Base-by-base conservation (phyloP, 2,797 vertebrate species). In the Sorex maritimensis region DNA sequence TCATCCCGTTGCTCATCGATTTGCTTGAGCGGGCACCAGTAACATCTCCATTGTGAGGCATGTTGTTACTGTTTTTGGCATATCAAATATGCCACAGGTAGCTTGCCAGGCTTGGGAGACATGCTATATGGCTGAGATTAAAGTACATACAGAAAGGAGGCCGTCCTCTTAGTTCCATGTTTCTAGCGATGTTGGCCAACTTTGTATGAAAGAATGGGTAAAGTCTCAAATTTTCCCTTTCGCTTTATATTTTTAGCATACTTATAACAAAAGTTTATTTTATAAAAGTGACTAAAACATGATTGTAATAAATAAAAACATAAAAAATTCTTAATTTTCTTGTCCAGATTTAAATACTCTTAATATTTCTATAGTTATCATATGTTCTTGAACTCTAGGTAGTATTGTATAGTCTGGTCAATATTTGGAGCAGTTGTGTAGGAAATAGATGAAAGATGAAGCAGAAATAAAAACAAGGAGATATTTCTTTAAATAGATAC, bases 301-400 rank as follows among this genome's bases (percentile, higher is more conserved):
- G 46, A 80, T 82, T 63, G 77, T 2, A 46, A 10, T 44, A 92
- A 91, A 81, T 38, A 84, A 88, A 84, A 81, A 92, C 78, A 55
- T 58, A 71, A 68, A 17, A 3, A 38, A 55, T 38, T 86, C 13
- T 83, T 72, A 71, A 67, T 61, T 90, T 90, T 26, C 30, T 7
- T 77, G 52, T 71, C 11, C 7, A 65, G 30, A 69, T 84, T 34
- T 86, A 79, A 78, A 78, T 78, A 81, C 12, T 46, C 17, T 80
- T 80, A 81, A 46, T 28, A 13, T 28, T 80, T 82, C 78, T 79
- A 1, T 72, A 14, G 23, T 58, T 88, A 52, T 73, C 9, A 46
- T 80, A 58, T 93, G 34, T 5, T 52, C 15, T 84, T 80, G 0
- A 63, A 30, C 68, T 74, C 69, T 74, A 61, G 30, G 67, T 68